Conservation (phyloP, 2,797 vertebrate genomes). For the Rhynchonycteris naso region DNA sequence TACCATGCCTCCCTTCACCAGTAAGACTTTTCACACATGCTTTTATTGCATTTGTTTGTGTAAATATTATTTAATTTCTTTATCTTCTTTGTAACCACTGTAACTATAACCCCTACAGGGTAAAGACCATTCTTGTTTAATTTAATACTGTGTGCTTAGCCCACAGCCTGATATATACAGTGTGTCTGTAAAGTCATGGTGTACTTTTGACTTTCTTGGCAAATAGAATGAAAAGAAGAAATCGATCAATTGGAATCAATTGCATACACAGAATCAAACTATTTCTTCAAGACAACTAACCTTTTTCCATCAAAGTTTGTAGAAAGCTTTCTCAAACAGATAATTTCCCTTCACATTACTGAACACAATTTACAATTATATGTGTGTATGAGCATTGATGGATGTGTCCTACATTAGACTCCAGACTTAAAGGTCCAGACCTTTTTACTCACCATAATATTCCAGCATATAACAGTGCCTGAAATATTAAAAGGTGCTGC, state of each 20-base stretch:
- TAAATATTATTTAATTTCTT: constrained; percentile 2
- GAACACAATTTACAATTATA: not conserved
- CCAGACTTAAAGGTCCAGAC: not conserved
- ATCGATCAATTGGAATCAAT: not conserved
- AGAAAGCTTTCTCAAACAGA: not conserved
- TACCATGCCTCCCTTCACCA: not conserved
- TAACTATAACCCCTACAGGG: not conserved
- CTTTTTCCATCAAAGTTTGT: not conserved
- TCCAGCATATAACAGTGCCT: not conserved
- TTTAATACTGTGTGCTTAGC: not conserved
- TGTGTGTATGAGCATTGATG: not conserved
- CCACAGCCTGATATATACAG: not conserved
- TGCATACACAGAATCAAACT: not conserved
- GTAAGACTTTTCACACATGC: not conserved
- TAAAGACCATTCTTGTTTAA: not conserved
- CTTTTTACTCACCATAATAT: not conserved
- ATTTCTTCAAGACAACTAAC: not conserved
- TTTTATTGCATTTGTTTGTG: not conserved
- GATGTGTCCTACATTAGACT: not conserved
- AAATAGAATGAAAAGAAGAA: constrained; percentile 16
- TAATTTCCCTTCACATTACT: not conserved
- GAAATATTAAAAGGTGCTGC: not conserved
- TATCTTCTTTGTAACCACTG: not conserved
- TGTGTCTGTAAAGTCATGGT: too few relatives aligned
- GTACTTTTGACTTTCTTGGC: not conserved